A percentile compares a stretch with the other conserved stretches of the same genome.
Evolutionary conservation across 2,888 invertebrate genomes (phyloP).

Genomic region (Nycteola revayana): DNA sequence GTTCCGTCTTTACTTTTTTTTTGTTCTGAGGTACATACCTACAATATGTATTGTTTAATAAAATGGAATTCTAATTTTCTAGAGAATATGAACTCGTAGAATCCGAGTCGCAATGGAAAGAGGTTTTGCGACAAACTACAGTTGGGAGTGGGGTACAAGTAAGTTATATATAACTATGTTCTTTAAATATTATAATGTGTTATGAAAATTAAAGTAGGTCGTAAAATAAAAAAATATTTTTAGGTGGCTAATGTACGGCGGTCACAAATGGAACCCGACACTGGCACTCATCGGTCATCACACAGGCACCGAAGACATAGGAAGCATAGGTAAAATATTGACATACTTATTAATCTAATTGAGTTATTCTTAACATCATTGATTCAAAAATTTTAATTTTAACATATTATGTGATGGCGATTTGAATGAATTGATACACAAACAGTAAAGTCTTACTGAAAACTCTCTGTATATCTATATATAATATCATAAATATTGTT

Average conservation of each 20-base stretch:
- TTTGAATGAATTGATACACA: too few relatives aligned
- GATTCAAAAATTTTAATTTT: too few relatives aligned
- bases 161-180: conserved; percentile 17
- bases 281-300: conserved; percentile 79
- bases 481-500: too few relatives aligned
- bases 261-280: conserved; percentile 73
- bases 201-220: too few relatives aligned
- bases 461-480: too few relatives aligned
- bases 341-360: too few relatives aligned
- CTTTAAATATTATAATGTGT: too few relatives aligned
- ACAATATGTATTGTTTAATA: not conserved
- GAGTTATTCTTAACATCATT: too few relatives aligned
- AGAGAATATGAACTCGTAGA: conserved; percentile 89
- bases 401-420: too few relatives aligned
- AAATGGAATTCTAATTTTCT: conserved; percentile 25
- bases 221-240: conserved; percentile 7
- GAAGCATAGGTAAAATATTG: conserved; percentile 78
- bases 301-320: conserved; percentile 82
- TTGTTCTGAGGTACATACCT: too few relatives aligned
- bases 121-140: conserved; percentile 89
- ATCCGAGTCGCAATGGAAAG: conserved; percentile 94
- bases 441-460: too few relatives aligned
- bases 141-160: conserved; percentile 76
- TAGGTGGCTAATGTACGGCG: conserved; percentile 88
- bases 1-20: too few relatives aligned